These are phyloP conservation scores for Odontothrips loti DNA, from an alignment of 2,888 invertebrate genomes.

Conservation along the genomic window DNA sequence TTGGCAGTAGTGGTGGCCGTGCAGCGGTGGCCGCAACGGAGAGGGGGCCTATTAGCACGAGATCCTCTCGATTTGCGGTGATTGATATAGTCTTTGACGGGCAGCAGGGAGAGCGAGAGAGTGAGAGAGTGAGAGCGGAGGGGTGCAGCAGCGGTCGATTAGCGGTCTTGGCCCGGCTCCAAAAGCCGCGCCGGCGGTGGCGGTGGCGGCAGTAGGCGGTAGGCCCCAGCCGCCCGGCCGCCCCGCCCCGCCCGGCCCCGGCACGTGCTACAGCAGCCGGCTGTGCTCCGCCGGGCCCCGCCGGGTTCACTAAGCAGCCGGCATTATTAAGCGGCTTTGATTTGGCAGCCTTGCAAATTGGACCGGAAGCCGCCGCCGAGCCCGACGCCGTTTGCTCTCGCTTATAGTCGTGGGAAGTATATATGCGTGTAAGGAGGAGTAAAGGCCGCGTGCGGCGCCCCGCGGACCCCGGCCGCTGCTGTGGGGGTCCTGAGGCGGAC, in stretches of 20 bases:
- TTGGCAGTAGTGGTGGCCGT: background rate
- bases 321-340: no score
- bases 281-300: background rate
- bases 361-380: no score
- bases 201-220: background rate
- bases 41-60: background rate
- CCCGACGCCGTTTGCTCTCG: no score
- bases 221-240: background rate
- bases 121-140: background rate
- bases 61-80: conserved; percentile 3
- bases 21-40: background rate
- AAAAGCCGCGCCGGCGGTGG: background rate
- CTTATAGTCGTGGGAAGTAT: no score
- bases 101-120: background rate
- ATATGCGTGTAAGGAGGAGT: no score
- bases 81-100: background rate
- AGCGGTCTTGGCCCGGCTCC: background rate
- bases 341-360: no score
- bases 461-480: no score
- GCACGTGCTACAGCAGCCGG: background rate
- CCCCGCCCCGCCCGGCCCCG: no score
- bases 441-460: no score
- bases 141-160: background rate
- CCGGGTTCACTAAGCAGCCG: no score
- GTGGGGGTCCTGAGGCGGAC: no score